phyloP scores from a whole-genome alignment of 2,888 invertebrate genomes.

The Euproctis similis region DNA sequence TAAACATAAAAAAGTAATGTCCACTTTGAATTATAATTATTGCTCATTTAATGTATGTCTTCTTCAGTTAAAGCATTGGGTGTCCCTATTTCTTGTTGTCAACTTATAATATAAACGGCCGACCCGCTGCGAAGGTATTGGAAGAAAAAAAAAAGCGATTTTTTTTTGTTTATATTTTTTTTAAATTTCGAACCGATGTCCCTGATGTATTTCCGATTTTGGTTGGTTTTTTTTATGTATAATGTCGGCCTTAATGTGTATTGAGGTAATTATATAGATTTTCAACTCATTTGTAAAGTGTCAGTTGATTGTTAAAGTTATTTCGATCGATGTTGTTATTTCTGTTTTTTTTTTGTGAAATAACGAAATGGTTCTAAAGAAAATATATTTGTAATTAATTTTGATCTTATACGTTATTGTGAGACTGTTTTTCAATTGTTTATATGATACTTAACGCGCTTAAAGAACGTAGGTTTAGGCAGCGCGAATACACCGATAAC shows the following conservation, averaged over 20 bases:
- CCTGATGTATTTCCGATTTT: conserved; percentile 26
- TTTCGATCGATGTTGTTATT: too few relatives aligned
- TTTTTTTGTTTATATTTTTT: too few relatives aligned
- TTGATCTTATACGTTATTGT: too few relatives aligned
- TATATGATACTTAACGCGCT: too few relatives aligned
- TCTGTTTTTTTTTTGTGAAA: neutral
- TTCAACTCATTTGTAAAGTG: neutral
- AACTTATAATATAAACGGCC: conserved; percentile 39
- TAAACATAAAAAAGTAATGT: conserved; percentile 42
- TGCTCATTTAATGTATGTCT: conserved; percentile 67
- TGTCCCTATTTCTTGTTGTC: conserved; percentile 67
- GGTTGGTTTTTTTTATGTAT: conserved; percentile 11
- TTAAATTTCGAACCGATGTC: conserved; percentile 14
- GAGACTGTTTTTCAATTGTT: too few relatives aligned
- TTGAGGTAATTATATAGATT: neutral
- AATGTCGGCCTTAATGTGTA: conserved; percentile 2
- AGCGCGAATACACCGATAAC: too few relatives aligned
- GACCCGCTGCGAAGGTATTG: conserved; percentile 56
- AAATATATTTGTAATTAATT: too few relatives aligned
- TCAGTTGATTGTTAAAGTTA: too few relatives aligned
- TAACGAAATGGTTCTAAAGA: too few relatives aligned
- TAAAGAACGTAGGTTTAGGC: too few relatives aligned
- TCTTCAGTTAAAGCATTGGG: conserved; percentile 65
- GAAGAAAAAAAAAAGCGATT: conserved; percentile 36
- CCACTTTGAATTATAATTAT: conserved; percentile 73